These are phyloP conservation scores for Idris sp. DNA, from an alignment of 1,140 invertebrate species.

Conservation along the genomic window DNA sequence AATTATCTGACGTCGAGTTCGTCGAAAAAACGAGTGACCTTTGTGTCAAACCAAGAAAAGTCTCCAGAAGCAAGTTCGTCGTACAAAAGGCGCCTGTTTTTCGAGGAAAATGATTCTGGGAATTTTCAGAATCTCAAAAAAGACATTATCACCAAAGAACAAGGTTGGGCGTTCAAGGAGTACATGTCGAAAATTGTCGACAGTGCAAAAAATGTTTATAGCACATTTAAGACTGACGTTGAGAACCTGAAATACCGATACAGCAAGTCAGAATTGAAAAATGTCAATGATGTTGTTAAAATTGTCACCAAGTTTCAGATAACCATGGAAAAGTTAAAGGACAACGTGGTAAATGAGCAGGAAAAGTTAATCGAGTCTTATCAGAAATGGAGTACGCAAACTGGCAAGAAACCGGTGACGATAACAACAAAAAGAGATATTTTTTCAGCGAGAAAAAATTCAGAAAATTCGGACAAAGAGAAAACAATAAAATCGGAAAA, in stretches of 20 bases:
- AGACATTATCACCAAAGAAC: slow-evolving; percentile 8
- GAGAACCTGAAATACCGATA: slow-evolving; percentile 44
- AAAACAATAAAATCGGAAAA: background rate
- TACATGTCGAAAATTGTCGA: slow-evolving; percentile 21
- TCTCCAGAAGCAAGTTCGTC: background rate
- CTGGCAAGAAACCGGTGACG: slow-evolving; percentile 20
- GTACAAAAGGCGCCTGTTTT: slow-evolving; percentile 9
- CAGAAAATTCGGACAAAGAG: background rate
- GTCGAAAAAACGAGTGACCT: slow-evolving; percentile 32
- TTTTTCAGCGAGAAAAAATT: too few species aligned
- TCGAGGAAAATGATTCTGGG: slow-evolving; percentile 1
- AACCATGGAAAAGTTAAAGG: slow-evolving; percentile 10
- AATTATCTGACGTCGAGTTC: slow-evolving; percentile 1
- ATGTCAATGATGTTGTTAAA: slow-evolving; percentile 19
- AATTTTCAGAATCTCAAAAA: slow-evolving; percentile 7
- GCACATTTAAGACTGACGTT: slow-evolving; percentile 40
- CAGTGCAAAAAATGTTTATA: slow-evolving; percentile 16
- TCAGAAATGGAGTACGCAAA: slow-evolving; percentile 10
- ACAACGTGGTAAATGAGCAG: slow-evolving; percentile 11
- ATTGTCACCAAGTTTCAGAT: slow-evolving; percentile 35
- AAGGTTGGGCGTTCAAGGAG: slow-evolving; percentile 38
- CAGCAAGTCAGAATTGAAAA: slow-evolving; percentile 46
- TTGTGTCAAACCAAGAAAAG: slow-evolving; percentile 7
- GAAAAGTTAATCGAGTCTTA: slow-evolving; percentile 22
- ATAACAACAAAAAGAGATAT: too few species aligned